These are phyloP conservation scores for Drosophila littoralis DNA, from an alignment of 1,140 invertebrate species.

Conservation along the genomic window DNA sequence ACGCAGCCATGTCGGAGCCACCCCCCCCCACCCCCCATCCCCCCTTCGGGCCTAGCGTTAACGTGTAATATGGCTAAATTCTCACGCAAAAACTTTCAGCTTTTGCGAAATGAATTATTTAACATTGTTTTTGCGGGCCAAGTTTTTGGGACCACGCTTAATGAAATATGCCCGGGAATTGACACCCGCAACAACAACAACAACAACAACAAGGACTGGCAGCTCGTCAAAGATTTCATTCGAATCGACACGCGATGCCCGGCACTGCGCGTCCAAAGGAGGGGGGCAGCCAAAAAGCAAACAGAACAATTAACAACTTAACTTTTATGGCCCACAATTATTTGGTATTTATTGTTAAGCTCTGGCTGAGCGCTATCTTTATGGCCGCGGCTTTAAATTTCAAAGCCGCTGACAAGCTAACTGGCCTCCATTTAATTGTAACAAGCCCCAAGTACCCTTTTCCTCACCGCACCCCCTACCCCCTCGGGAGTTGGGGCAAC, in stretches of 20 bases:
- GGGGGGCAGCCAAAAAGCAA: slow-evolving; percentile 27
- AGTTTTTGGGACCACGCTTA: slow-evolving; percentile 37
- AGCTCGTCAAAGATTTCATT: slow-evolving; percentile 64
- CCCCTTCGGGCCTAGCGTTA: background rate
- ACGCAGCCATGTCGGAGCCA: slow-evolving; percentile 52
- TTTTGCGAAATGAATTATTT: slow-evolving; percentile 73
- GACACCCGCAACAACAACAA: slow-evolving; percentile 51
- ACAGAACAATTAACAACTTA: slow-evolving; percentile 72
- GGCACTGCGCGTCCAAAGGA: background rate
- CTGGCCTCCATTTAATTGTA: slow-evolving; percentile 25
- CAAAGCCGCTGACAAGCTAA: slow-evolving; percentile 47
- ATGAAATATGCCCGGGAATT: slow-evolving; percentile 67
- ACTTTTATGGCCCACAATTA: slow-evolving; percentile 80
- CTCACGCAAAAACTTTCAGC: slow-evolving; percentile 73
- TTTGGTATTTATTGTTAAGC: slow-evolving; percentile 76
- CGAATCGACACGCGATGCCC: slow-evolving; percentile 57
- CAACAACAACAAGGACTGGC: slow-evolving; percentile 10
- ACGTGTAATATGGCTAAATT: slow-evolving; percentile 76
- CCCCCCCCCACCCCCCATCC: background rate
- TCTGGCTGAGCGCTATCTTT: slow-evolving; percentile 60
- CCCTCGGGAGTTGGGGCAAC: slow-evolving; percentile 1
- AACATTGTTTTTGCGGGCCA: slow-evolving; percentile 67
- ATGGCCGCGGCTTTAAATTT: slow-evolving; percentile 59
- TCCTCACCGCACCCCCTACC: background rate
- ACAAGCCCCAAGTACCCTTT: background rate